Percentiles rank a stretch among this genome's conserved stretches.
These are phyloP conservation scores for Apaloderma vittatum DNA, from an alignment of 2,113 vertebrate genomes.

Conservation along the genomic window DNA sequence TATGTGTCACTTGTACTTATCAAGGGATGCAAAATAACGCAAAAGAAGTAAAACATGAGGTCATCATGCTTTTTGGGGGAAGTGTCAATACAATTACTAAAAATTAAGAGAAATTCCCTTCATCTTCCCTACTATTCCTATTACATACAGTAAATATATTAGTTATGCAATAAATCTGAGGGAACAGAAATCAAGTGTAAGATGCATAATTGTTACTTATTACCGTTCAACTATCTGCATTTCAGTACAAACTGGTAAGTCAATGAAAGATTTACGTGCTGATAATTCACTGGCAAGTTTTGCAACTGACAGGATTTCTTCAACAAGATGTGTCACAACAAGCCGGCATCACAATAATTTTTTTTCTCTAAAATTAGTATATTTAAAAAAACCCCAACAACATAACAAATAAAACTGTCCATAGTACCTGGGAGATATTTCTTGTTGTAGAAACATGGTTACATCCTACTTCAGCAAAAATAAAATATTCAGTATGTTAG, in stretches of 20 bases:
- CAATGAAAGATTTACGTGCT: neutral
- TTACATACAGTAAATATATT: neutral
- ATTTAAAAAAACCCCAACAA: neutral
- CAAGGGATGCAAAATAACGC: neutral
- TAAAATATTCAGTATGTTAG: neutral
- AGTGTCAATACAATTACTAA: neutral
- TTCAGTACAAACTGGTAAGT: neutral
- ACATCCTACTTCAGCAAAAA: neutral
- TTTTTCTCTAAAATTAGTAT: neutral
- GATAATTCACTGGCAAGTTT: neutral
- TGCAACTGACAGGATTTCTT: neutral
- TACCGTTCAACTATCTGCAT: neutral
- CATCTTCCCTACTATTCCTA: neutral
- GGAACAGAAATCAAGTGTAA: neutral
- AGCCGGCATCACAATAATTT: neutral
- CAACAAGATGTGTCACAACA: neutral
- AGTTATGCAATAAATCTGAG: neutral
- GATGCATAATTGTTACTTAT: neutral
- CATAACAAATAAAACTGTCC: neutral
- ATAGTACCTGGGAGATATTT: neutral
- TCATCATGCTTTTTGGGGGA: neutral
- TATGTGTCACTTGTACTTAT: neutral
- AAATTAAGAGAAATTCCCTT: neutral
- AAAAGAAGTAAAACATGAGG: neutral
- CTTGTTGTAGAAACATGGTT: neutral